Evolutionary conservation across 2,797 vertebrate genomes (phyloP), one percentile per base, ranked within the genome.

Genomic region (Dicrostonyx torquatus): DNA sequence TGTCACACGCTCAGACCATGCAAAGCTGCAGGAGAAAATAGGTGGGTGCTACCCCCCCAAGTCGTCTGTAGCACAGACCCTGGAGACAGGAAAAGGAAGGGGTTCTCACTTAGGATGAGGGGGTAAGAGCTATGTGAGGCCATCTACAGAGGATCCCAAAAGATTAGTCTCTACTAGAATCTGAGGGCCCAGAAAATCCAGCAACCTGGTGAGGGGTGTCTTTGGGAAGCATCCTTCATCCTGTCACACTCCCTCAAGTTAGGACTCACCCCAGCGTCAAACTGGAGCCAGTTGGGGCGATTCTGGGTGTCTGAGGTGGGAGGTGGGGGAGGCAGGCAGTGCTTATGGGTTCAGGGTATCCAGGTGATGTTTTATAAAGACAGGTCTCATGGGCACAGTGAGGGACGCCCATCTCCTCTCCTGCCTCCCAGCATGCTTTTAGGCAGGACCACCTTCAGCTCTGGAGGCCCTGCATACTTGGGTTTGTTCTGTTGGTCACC

Each of bases 371-470:
- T 29, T 60, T 79, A 4, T 2, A 50, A 72, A 60, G 5, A 6
- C 1, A 60, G n/a, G 12, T 62, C 5, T 72, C 17, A 34, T 18
- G 14, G 66, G 22, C 48, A 40, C n/a, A 70, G n/a, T 40, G 83
- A 13, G 40, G 2, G n/a, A 40, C 20, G 2, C 14, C 50, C 14
- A 1, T 48, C 55, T 48, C 40, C 68, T 77, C 22, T 31, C 31
- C 40, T 82, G 9, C n/a, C 34, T 55, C 26, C 6, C 45, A 5
- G 0, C 1, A 15, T 15, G n/a, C 62, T 43, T n/a, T 78, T 62
- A 24, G 3, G 45, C 55, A 6, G 2, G 6, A 0, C 34, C 8
- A n/a, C 3, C 0, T 40, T 75, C 22, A 0, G 9, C n/a, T 45
- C 79, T 22, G 15, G 37, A 58, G 77, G 31, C 40, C 43, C 83